phyloP scores from a whole-genome alignment of 2,888 invertebrate genomes.

The Lasioglossum zephyrum region DNA sequence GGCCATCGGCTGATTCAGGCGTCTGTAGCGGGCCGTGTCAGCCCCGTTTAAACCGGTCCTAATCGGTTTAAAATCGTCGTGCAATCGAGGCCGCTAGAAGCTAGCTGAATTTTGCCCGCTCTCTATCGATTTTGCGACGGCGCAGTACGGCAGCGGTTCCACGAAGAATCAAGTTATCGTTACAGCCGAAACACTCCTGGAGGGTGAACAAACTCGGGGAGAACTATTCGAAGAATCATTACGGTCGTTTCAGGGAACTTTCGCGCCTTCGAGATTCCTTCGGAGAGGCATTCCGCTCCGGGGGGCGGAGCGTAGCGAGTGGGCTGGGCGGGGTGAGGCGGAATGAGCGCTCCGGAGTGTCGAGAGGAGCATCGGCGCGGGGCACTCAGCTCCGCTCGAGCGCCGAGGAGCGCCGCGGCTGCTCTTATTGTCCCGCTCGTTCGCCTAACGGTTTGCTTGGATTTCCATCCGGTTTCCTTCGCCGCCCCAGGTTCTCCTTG shows the following conservation, averaged over 20 bases:
- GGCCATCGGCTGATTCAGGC: background rate
- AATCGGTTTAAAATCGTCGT: background rate
- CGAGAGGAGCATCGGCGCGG: slow-evolving; percentile 39
- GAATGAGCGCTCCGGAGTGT: slow-evolving; percentile 14
- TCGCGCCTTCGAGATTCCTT: slow-evolving; percentile 50
- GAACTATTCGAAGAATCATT: slow-evolving; percentile 58
- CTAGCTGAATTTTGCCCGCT: slow-evolving; percentile 23
- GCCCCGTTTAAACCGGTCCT: background rate
- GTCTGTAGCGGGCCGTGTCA: background rate
- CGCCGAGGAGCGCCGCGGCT: slow-evolving; percentile 39
- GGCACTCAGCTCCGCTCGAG: slow-evolving; percentile 53
- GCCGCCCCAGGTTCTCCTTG: slow-evolving; percentile 13
- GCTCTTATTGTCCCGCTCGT: slow-evolving; percentile 60
- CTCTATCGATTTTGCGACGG: slow-evolving; percentile 36
- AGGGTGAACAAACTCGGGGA: slow-evolving; percentile 17
- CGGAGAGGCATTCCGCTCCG: slow-evolving; percentile 16
- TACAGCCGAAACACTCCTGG: slow-evolving; percentile 41
- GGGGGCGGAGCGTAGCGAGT: background rate
- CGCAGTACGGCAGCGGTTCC: background rate
- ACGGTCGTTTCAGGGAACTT: slow-evolving; percentile 50
- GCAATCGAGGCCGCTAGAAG: background rate
- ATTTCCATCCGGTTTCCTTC: slow-evolving; percentile 62
- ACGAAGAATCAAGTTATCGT: slow-evolving; percentile 51
- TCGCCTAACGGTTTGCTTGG: slow-evolving; percentile 61
- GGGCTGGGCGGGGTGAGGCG: background rate